Base-by-base conservation (phyloP, 2,797 vertebrate species). In the Margarornis squamiger region DNA sequence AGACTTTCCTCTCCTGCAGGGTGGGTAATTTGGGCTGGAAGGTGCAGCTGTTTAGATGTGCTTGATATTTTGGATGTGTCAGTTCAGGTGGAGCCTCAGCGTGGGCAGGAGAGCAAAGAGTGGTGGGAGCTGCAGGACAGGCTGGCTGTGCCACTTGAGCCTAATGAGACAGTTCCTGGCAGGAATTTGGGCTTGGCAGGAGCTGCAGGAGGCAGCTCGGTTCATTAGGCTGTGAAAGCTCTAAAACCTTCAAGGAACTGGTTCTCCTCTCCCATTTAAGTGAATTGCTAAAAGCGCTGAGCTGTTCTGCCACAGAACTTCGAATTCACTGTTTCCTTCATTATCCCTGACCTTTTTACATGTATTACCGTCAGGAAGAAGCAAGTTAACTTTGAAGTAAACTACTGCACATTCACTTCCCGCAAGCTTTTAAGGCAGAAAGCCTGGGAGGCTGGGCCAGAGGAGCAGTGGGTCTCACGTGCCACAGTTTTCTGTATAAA, bases 181-280 rank as follows among this genome's bases (percentile, higher is more conserved):
- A 71, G 89, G 95, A 59, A 57, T 90, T 84, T 24, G 43, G 32
- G 72, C 92, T 96, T 79, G 22, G 85, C 57, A 76, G 86, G 49
- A 96, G 77, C 95, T 81, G 70, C 67, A 39, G 97, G 97, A 97
- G 95, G 96, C 77, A 52, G 46, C 77, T 43, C 14, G 89, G 62
- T 79, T 96, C 97, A 91, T 97, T 92, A 97, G 96, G 68, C 90
- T 97, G 92, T 67, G 34, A 94, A 93, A 96, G 97, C 94, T 97
- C 91, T 88, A 86, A 92, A 77, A 87, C 88, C 89, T 80, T 83
- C 51, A 75, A 96, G 88, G 84, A 87, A 10, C 63, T 92, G 68
- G n/a, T 92, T 95, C 68, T 92, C 90, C 74, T 94, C 83, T 46
- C 92, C 93, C 38, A n/a, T 92, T 89, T 92, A 72, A 95, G 72